Evolutionary conservation across 1,140 invertebrate genomes (phyloP).

Genomic region (Bactericera cockerelli): DNA sequence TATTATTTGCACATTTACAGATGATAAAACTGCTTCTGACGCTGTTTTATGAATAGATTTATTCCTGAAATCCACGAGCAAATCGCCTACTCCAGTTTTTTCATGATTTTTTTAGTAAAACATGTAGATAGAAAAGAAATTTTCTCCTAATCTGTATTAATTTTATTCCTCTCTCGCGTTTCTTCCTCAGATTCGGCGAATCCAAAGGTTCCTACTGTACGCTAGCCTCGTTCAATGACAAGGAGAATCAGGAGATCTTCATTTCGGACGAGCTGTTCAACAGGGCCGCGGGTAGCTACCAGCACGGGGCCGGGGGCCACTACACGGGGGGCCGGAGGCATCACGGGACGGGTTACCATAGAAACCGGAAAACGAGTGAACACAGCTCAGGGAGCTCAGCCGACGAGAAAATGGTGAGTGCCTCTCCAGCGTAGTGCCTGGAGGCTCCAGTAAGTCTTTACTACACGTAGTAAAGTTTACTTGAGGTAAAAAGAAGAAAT

Average conservation of each 20-base stretch:
- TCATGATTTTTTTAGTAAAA: no score
- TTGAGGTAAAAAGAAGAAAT: no score
- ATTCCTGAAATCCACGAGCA: no score
- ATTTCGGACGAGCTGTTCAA: conserved; percentile 5
- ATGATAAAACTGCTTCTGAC: no score
- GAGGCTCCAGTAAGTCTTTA: no score
- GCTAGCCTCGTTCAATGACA: conserved; percentile 40
- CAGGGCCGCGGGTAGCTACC: background rate
- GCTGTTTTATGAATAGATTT: no score
- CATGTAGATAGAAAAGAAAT: no score
- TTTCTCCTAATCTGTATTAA: no score
- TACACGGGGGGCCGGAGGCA: background rate
- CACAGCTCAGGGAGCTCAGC: background rate
- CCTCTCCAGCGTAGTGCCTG: no score
- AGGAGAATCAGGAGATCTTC: conserved; percentile 29
- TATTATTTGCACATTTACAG: no score
- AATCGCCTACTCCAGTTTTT: no score
- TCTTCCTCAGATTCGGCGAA: conserved; percentile 39
- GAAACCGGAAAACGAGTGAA: conserved; percentile 1
- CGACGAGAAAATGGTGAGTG: background rate
- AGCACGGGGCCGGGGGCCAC: background rate
- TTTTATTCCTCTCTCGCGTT: conserved; percentile 18
- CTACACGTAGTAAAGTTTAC: no score
- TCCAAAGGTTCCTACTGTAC: conserved; percentile 45
- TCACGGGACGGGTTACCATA: background rate